A percentile compares a stretch with the other conserved stretches of the same genome.
These are phyloP conservation scores for Capromys pilorides DNA, from an alignment of 2,797 vertebrate genomes.

Conservation along the genomic window DNA sequence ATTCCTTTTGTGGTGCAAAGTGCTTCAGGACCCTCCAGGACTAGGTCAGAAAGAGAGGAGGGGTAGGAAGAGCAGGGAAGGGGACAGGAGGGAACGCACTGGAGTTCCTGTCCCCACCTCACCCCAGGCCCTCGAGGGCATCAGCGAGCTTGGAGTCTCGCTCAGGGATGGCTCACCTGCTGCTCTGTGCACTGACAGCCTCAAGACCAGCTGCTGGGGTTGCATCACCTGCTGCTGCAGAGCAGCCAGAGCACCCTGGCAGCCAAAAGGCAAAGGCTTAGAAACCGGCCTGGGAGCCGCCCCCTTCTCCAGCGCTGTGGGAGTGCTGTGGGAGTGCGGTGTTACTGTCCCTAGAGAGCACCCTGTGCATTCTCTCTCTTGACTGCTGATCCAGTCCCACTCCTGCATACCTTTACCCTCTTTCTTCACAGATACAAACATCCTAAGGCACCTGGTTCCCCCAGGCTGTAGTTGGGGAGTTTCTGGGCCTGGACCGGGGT, in stretches of 20 bases:
- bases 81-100: background rate
- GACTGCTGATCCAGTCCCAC: background rate
- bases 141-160: background rate
- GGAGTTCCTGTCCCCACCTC: background rate
- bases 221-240: background rate
- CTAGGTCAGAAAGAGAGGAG: background rate
- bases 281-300: background rate
- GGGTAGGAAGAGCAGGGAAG: background rate
- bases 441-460: background rate
- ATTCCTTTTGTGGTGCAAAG: background rate
- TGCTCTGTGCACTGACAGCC: background rate
- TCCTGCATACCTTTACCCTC: background rate
- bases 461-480: background rate
- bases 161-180: constrained; percentile 23
- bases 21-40: background rate
- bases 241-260: background rate
- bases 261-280: constrained; percentile 24
- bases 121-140: background rate
- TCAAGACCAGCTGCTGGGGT: background rate
- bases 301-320: background rate
- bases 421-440: background rate
- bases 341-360: constrained; percentile 19
- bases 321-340: background rate
- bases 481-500: constrained; percentile 68
- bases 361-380: constrained; percentile 49